These are phyloP conservation scores for Eretmocerus hayati DNA, from an alignment of 2,888 invertebrate species.

Conservation along the genomic window DNA sequence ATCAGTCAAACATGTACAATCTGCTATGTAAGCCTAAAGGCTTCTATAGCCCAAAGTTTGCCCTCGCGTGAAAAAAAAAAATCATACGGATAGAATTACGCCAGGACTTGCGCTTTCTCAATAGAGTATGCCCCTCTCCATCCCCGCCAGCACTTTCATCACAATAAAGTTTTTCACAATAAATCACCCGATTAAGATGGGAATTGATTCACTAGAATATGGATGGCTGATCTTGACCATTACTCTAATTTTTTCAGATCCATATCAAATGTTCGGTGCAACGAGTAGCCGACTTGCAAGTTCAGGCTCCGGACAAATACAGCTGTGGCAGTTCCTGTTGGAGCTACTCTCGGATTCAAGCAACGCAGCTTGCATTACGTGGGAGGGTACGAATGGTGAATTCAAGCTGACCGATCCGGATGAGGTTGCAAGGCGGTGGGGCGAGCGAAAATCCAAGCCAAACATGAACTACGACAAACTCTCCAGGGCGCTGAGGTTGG, in stretches of 20 bases:
- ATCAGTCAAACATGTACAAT: no score
- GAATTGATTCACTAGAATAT: no score
- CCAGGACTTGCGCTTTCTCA: no score
- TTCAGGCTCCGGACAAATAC: constrained; percentile 96
- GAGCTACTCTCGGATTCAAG: constrained; percentile 93
- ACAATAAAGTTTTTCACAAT: no score
- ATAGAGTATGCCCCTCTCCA: no score
- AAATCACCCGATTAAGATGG: no score
- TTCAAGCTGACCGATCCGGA: constrained; percentile 98
- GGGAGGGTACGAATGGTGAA: constrained; percentile 98
- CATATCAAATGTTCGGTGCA: constrained; percentile 96
- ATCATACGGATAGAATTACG: no score
- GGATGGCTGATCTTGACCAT: no score
- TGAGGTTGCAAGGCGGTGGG: constrained; percentile 97
- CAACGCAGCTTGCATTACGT: constrained; percentile 94
- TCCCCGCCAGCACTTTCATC: no score
- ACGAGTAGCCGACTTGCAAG: constrained; percentile 94
- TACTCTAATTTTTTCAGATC: constrained; percentile 72
- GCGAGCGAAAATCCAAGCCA: constrained; percentile 96
- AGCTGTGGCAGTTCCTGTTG: constrained; percentile 97
- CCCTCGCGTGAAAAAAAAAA: no score
- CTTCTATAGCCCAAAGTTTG: no score
- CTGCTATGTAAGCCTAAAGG: no score
- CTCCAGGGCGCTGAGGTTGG: constrained; percentile 86
- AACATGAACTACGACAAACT: constrained; percentile 99